phyloP scores from a whole-genome alignment of 1,140 invertebrate genomes.

The Macrotrachela quadricornifera region DNA sequence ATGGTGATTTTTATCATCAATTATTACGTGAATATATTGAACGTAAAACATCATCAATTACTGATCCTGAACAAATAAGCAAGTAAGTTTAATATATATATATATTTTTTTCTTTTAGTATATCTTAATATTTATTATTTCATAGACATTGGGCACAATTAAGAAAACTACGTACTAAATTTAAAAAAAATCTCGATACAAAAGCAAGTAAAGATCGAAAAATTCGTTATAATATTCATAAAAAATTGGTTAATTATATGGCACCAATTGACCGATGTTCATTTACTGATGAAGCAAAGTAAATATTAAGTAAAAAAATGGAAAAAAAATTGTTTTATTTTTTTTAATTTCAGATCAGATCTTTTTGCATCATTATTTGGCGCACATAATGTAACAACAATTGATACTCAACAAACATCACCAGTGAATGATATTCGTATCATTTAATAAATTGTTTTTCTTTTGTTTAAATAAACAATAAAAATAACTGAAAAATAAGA shows the following conservation, averaged over 20 bases:
- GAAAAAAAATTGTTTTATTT: too few relatives aligned
- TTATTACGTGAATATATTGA: conserved; percentile 72
- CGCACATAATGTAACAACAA: too few relatives aligned
- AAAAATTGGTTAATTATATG: conserved; percentile 79
- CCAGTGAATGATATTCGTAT: too few relatives aligned
- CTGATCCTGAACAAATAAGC: conserved; percentile 41
- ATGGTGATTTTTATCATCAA: conserved; percentile 88
- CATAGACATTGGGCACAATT: conserved; percentile 47
- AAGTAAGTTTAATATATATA: conserved; percentile 39
- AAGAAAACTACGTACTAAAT: conserved; percentile 53
- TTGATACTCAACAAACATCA: too few relatives aligned
- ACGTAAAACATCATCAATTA: conserved; percentile 54
- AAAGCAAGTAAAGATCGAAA: conserved; percentile 72
- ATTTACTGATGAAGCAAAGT: conserved; percentile 51
- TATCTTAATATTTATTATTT: background rate
- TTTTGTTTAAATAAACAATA: too few relatives aligned
- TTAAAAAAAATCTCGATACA: conserved; percentile 70
- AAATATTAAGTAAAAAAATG: background rate
- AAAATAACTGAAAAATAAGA: too few relatives aligned
- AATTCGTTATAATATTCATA: conserved; percentile 65
- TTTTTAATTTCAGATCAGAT: too few relatives aligned
- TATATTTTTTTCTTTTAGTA: background rate
- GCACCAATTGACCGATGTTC: conserved; percentile 45
- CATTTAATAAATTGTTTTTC: too few relatives aligned
- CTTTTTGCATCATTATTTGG: too few relatives aligned